These are phyloP conservation scores for Drosophila azteca DNA, from an alignment of 1,140 invertebrate species.

Conservation along the genomic window DNA sequence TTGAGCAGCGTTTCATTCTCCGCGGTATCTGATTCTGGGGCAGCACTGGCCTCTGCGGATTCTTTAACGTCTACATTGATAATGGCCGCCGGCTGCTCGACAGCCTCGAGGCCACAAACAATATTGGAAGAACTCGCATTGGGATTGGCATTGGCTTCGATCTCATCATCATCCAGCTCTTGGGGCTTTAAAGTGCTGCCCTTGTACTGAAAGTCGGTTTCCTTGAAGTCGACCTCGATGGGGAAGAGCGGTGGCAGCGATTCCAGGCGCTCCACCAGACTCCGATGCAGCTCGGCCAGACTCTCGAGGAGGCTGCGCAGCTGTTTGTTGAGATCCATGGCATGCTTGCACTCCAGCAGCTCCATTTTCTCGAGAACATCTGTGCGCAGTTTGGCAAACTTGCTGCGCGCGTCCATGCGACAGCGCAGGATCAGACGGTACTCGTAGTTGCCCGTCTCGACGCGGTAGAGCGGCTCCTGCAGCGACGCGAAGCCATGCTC, in stretches of 20 bases:
- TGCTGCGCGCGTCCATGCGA: slow-evolving; percentile 94
- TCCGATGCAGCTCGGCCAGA: slow-evolving; percentile 90
- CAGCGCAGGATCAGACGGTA: slow-evolving; percentile 97
- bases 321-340: slow-evolving; percentile 95
- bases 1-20: slow-evolving; percentile 72
- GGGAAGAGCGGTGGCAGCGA: slow-evolving; percentile 92
- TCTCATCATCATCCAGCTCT: slow-evolving; percentile 84
- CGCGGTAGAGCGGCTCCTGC: slow-evolving; percentile 98
- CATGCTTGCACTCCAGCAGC: slow-evolving; percentile 98
- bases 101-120: slow-evolving; percentile 70
- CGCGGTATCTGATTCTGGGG: slow-evolving; percentile 9
- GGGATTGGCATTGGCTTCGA: slow-evolving; percentile 69
- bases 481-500: slow-evolving; percentile 96
- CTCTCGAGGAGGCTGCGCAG: slow-evolving; percentile 91
- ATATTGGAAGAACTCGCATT: slow-evolving; percentile 38
- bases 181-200: slow-evolving; percentile 85
- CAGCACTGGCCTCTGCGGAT: not conserved
- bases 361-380: slow-evolving; percentile 99
- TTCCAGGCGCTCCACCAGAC: slow-evolving; percentile 88
- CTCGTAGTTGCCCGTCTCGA: slow-evolving; percentile 99
- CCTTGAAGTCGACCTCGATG: slow-evolving; percentile 97
- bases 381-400: slow-evolving; percentile 95
- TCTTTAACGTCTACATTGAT: slow-evolving; percentile 60
- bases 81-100: slow-evolving; percentile 71
- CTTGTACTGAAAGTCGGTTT: slow-evolving; percentile 95